These are phyloP conservation scores for Sebastes hubbsi DNA, from an alignment of 2,797 vertebrate genomes.

Conservation along the genomic window DNA sequence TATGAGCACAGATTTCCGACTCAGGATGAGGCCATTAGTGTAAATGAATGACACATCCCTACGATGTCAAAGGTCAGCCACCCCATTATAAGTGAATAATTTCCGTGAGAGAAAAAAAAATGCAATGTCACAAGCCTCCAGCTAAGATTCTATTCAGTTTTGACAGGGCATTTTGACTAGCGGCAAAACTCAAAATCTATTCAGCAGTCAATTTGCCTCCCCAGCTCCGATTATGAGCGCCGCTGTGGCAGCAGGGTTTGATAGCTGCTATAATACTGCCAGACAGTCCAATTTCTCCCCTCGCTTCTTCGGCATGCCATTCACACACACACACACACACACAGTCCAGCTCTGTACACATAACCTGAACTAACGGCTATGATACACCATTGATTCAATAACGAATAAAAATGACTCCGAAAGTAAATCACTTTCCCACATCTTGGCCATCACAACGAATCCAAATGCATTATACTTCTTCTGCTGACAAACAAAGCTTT, in stretches of 20 bases:
- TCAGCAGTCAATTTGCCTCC: constrained; percentile 74
- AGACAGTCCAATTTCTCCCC: constrained; percentile 70
- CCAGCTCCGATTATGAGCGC: constrained; percentile 66
- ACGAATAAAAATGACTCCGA: neutral
- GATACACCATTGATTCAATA: constrained; percentile 56
- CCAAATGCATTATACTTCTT: constrained; percentile 54
- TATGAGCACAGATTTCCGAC: constrained; percentile 33
- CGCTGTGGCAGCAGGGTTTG: constrained; percentile 63
- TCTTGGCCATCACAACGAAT: constrained; percentile 48
- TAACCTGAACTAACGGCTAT: constrained; percentile 48
- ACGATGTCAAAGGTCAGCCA: constrained; percentile 59
- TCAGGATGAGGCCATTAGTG: constrained; percentile 48
- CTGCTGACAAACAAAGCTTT: constrained; percentile 68
- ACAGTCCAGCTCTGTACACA: constrained; percentile 50
- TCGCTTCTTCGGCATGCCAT: constrained; percentile 31
- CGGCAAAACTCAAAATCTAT: constrained; percentile 65
- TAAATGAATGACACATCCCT: constrained; percentile 56
- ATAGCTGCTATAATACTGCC: constrained; percentile 72
- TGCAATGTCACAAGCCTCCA: constrained; percentile 31
- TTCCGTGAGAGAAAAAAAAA: constrained; percentile 36
- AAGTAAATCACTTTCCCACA: constrained; percentile 45
- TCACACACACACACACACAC: constrained; percentile 21
- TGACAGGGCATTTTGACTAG: constrained; percentile 59
- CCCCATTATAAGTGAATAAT: constrained; percentile 59
- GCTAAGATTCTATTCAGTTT: constrained; percentile 52